Evolutionary conservation across 2,888 invertebrate genomes (phyloP).

Genomic region (Lepidonotus clava): DNA sequence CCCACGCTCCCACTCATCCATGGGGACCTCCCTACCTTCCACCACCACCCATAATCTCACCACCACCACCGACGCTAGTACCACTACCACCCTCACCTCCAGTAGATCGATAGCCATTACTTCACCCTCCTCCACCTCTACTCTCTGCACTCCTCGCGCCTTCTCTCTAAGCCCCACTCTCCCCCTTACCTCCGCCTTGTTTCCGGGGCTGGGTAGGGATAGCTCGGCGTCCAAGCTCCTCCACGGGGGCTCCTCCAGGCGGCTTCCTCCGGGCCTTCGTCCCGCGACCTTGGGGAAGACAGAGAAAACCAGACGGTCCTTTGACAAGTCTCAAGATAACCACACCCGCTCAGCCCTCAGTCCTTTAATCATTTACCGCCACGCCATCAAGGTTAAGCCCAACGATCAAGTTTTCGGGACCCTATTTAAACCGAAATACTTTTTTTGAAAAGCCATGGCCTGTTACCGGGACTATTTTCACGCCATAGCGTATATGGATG

Average conservation of each 20-base stretch:
- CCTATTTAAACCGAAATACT: not conserved
- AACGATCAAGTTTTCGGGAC: slow-evolving; percentile 1
- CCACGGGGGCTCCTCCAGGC: slow-evolving; percentile 1
- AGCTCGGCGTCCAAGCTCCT: not conserved
- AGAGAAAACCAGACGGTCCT: not conserved
- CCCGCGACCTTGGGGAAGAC: slow-evolving; percentile 29
- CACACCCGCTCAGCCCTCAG: not conserved
- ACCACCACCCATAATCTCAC: not conserved
- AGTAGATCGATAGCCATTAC: not conserved
- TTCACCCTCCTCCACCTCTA: not conserved
- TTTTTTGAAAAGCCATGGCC: not conserved
- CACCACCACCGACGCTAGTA: not conserved
- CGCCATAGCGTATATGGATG: slow-evolving; percentile 8
- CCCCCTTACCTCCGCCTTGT: not conserved
- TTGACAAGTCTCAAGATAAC: not conserved
- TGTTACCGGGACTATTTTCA: slow-evolving; percentile 51
- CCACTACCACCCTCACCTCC: not conserved
- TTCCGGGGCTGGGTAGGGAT: not conserved
- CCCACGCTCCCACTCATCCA: not conserved
- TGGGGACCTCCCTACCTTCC: too few species aligned
- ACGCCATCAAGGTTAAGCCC: not conserved
- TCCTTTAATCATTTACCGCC: slow-evolving; percentile 14
- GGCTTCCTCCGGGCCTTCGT: not conserved
- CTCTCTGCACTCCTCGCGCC: not conserved
- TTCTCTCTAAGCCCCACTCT: not conserved